Percentiles rank a stretch among this genome's conserved stretches.
Conservation (phyloP, 2,888 invertebrate species). For the Trichogramma dendrolimi region DNA sequence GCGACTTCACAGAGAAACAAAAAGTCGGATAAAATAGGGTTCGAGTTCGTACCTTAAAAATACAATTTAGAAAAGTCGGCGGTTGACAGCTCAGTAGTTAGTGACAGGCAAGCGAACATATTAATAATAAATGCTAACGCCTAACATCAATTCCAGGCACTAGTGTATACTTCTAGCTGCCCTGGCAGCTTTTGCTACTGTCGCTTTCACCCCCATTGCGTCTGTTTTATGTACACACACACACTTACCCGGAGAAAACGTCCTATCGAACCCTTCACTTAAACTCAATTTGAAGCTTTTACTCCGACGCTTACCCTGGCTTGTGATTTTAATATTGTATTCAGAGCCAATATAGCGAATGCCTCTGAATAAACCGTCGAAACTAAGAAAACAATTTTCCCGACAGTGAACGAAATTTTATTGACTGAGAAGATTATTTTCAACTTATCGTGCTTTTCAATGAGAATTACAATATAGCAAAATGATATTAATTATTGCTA, state of each 20-base stretch:
- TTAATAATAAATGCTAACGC: constrained; percentile 51
- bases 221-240: constrained; percentile 2
- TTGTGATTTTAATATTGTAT: no score
- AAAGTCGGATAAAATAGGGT: no score
- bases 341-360: no score
- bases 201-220: constrained; percentile 20
- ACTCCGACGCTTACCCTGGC: background rate
- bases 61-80: constrained; percentile 6
- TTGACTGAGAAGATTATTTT: background rate
- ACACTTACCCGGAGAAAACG: background rate
- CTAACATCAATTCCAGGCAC: constrained; percentile 47
- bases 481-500: background rate
- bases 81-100: constrained; percentile 43
- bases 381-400: no score
- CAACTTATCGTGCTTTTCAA: background rate
- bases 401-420: no score
- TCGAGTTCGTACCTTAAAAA: no score
- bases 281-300: background rate
- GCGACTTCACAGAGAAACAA: no score
- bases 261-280: constrained; percentile 16
- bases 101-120: constrained; percentile 47
- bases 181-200: background rate
- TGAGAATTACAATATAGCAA: background rate
- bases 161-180: no score
- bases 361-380: no score